phyloP scores from a whole-genome alignment of 2,113 vertebrate genomes.

The Acinonyx jubatus region DNA sequence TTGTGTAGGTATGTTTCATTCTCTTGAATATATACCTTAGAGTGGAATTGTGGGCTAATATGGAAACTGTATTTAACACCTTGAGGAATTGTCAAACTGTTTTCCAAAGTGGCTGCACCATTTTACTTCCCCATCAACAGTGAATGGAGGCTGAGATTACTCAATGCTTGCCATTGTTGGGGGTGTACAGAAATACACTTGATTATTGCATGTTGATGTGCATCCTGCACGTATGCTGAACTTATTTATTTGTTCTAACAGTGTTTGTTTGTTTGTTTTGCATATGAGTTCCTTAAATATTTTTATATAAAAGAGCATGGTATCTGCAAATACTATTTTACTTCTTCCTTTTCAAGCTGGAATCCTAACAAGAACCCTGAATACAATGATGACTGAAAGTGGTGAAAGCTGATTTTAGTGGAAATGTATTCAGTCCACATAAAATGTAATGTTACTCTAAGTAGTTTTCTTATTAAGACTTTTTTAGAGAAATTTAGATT shows the following conservation, averaged over 20 bases:
- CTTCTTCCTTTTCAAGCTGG: background rate
- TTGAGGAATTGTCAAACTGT: background rate
- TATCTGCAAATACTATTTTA: background rate
- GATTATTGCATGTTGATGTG: background rate
- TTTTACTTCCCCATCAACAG: background rate
- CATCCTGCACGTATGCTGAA: background rate
- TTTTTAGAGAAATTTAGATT: background rate
- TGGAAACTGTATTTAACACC: background rate
- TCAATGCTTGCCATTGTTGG: background rate
- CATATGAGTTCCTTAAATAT: background rate
- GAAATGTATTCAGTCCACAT: background rate
- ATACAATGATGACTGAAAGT: background rate
- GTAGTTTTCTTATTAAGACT: background rate
- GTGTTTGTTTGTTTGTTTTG: background rate
- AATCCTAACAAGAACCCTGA: background rate
- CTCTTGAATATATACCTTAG: background rate
- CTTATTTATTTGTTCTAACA: background rate
- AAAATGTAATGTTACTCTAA: background rate
- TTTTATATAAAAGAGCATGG: background rate
- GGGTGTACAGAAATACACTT: background rate
- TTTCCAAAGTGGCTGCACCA: background rate
- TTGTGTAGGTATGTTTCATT: background rate
- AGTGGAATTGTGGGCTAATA: background rate
- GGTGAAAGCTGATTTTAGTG: background rate
- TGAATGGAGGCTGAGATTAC: background rate